A percentile compares a stretch with the other conserved stretches of the same genome.
Evolutionary conservation across 2,797 vertebrate species (phyloP).

Genomic region (Sebastes trivittatus): DNA sequence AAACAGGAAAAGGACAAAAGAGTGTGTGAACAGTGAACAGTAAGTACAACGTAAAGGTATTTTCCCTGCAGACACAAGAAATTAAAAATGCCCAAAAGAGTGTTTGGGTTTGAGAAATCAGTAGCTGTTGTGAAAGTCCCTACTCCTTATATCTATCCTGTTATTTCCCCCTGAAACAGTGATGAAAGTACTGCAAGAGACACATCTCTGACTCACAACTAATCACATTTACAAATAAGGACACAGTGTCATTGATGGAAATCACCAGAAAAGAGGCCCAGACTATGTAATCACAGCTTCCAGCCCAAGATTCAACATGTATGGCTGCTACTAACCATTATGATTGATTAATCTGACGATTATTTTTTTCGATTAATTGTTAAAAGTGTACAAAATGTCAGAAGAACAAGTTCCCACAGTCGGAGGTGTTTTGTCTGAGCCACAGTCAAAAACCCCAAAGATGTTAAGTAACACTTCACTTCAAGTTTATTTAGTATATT

Average conservation of each 20-base stretch:
- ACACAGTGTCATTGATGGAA: neutral
- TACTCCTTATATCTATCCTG: neutral
- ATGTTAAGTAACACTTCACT: no score
- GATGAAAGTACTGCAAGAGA: neutral
- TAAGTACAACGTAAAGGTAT: neutral
- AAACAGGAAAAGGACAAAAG: constrained; percentile 28
- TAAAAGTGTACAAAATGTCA: neutral
- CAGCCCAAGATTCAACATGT: neutral
- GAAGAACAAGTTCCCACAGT: neutral
- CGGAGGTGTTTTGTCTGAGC: no score
- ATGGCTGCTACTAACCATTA: neutral
- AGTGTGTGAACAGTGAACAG: neutral
- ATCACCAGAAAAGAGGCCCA: neutral
- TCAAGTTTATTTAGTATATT: no score
- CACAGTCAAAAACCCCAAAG: neutral
- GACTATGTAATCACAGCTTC: neutral
- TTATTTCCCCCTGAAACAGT: neutral
- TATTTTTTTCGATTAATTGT: neutral
- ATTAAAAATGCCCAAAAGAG: neutral
- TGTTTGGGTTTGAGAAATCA: neutral
- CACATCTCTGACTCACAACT: neutral
- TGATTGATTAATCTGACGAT: neutral
- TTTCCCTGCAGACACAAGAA: constrained; percentile 16
- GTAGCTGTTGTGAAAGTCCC: constrained; percentile 20
- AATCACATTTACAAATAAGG: constrained; percentile 6